phyloP scores from a whole-genome alignment of 1,140 invertebrate species.

The Diploscapter pachys region DNA sequence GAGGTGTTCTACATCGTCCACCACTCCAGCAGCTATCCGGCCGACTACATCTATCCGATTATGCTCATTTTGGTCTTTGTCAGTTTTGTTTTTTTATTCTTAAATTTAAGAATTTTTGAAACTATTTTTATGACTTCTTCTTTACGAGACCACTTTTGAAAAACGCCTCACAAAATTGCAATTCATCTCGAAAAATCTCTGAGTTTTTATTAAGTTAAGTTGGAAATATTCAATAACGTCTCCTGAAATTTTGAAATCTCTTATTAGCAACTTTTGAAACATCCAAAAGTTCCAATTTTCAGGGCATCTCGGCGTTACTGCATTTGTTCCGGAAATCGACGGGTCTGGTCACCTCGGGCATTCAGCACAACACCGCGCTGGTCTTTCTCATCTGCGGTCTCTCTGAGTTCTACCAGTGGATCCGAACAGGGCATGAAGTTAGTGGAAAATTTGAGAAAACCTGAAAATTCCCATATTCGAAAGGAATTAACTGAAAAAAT shows the following conservation, averaged over 20 bases:
- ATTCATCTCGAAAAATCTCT: too few species aligned
- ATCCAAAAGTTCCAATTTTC: background rate
- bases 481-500: too few species aligned
- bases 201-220: too few species aligned
- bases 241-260: constrained; percentile 1
- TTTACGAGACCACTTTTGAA: too few species aligned
- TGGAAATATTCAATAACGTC: background rate
- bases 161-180: too few species aligned
- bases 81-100: constrained; percentile 4
- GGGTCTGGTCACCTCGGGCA: constrained; percentile 32
- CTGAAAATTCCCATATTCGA: too few species aligned
- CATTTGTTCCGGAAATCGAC: constrained; percentile 14
- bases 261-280: background rate
- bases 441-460: too few species aligned
- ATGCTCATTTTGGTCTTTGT: constrained; percentile 4
- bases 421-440: constrained; percentile 9
- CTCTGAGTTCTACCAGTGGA: constrained; percentile 28
- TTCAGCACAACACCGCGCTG: constrained; percentile 27
- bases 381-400: constrained; percentile 17
- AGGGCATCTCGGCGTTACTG: constrained; percentile 5
- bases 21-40: too few species aligned
- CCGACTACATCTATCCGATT: constrained; percentile 8
- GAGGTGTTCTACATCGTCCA: too few species aligned
- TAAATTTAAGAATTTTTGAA: background rate
- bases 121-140: too few species aligned